Conservation (phyloP, 2,113 vertebrate species). For the Rhombomys opimus region DNA sequence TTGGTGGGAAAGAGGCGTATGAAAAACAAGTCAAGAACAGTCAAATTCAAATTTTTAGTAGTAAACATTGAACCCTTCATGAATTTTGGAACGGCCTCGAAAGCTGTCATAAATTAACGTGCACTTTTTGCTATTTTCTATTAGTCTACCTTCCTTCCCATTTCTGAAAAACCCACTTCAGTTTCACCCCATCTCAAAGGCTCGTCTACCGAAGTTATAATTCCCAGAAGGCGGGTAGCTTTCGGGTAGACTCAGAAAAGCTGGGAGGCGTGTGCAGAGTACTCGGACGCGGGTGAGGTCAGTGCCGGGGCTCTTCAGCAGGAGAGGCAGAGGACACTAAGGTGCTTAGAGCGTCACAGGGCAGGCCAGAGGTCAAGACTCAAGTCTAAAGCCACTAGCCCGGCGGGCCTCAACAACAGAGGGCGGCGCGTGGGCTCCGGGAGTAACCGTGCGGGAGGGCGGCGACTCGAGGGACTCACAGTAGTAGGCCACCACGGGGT, state of each 20-base stretch:
- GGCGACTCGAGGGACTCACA: conserved; percentile 89
- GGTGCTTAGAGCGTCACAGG: too few relatives aligned
- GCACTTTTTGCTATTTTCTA: neutral
- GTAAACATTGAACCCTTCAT: neutral
- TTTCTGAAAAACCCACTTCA: neutral
- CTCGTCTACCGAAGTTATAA: neutral
- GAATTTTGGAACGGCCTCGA: neutral
- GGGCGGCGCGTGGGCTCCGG: neutral
- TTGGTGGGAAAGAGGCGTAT: neutral
- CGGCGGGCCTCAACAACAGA: neutral
- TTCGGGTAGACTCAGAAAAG: too few relatives aligned
- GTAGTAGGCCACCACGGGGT: conserved; percentile 97
- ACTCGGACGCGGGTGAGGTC: rapidly evolving
- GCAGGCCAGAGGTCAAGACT: neutral
- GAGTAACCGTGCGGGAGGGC: neutral
- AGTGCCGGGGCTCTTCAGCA: neutral
- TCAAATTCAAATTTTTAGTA: neutral
- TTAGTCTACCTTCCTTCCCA: neutral
- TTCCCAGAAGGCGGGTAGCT: neutral
- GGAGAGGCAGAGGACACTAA: rapidly evolving
- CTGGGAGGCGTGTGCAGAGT: neutral
- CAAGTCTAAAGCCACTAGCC: neutral
- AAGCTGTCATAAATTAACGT: neutral
- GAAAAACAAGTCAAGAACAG: neutral
- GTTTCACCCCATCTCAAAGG: neutral